phyloP scores from a whole-genome alignment of 2,113 vertebrate genomes.

The Chionodraco myersi region DNA sequence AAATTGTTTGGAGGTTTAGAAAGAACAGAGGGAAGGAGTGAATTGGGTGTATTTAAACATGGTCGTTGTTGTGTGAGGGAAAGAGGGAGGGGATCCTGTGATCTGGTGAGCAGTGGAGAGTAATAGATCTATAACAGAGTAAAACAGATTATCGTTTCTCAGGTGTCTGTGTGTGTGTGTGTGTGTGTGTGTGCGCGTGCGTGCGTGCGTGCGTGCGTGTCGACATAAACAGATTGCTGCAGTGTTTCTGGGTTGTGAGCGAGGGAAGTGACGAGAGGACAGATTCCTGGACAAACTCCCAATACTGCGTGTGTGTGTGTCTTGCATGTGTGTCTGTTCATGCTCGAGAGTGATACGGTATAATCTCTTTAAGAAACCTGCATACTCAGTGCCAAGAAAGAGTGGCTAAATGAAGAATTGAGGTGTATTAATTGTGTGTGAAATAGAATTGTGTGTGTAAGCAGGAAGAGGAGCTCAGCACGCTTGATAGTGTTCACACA shows the following conservation, averaged over 20 bases:
- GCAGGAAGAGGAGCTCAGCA: constrained; percentile 1
- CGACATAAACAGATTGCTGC: constrained; percentile 45
- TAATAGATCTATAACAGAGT: constrained; percentile 55
- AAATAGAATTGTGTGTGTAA: constrained; percentile 27
- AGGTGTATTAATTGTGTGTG: constrained; percentile 55
- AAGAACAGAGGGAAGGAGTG: not conserved
- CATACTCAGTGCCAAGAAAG: constrained; percentile 41
- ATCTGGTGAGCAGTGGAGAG: constrained; percentile 42
- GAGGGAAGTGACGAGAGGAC: constrained; percentile 35
- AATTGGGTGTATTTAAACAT: not conserved
- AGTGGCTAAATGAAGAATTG: constrained; percentile 25
- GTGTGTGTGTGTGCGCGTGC: constrained; percentile 1
- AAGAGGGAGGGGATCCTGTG: constrained; percentile 22
- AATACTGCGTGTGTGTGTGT: constrained; percentile 22
- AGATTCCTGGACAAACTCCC: constrained; percentile 40
- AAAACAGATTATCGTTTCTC: constrained; percentile 57
- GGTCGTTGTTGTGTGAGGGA: not conserved
- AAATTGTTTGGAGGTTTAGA: not conserved
- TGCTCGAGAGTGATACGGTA: constrained; percentile 43
- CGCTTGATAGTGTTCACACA: constrained; percentile 11
- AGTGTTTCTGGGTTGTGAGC: constrained; percentile 38
- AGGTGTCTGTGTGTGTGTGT: constrained; percentile 7
- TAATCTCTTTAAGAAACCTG: constrained; percentile 68
- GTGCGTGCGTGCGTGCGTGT: constrained; percentile 1
- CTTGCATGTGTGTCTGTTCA: not conserved